Evolutionary conservation across 2,888 invertebrate species (phyloP).

Genomic region (Ophraella communa): DNA sequence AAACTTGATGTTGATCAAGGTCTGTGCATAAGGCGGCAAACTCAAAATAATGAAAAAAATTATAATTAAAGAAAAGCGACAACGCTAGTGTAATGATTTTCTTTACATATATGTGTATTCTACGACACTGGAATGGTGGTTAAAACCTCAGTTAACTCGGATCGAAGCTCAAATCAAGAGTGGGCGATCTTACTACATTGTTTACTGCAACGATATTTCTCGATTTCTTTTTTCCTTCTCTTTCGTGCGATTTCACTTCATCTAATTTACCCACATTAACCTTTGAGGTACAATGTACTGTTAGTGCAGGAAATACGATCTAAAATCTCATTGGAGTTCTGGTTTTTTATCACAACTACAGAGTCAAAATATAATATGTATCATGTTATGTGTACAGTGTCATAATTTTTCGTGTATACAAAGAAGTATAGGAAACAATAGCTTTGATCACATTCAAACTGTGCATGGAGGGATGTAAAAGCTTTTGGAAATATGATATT

Average conservation of each 20-base stretch:
- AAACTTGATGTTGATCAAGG: too few relatives aligned
- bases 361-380: background rate
- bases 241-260: slow-evolving; percentile 33
- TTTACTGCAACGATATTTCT: slow-evolving; percentile 38
- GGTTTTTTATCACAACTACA: background rate
- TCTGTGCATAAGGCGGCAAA: too few relatives aligned
- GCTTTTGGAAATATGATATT: too few relatives aligned
- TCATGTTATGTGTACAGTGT: too few relatives aligned
- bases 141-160: slow-evolving; percentile 22
- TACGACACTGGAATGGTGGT: slow-evolving; percentile 14
- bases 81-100: too few relatives aligned
- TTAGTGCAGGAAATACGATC: slow-evolving; percentile 22
- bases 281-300: slow-evolving; percentile 31
- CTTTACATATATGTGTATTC: background rate
- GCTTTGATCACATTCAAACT: too few relatives aligned
- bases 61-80: too few relatives aligned
- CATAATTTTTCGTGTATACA: too few relatives aligned
- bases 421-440: too few relatives aligned
- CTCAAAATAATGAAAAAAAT: too few relatives aligned
- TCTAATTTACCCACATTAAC: slow-evolving; percentile 35
- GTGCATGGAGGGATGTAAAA: too few relatives aligned
- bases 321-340: background rate
- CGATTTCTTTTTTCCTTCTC: slow-evolving; percentile 32
- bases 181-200: slow-evolving; percentile 39
- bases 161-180: slow-evolving; percentile 33